Evolutionary conservation across 2,888 invertebrate genomes (phyloP), one percentile per base, ranked within the genome.

Genomic region (Pterostichus madidus): DNA sequence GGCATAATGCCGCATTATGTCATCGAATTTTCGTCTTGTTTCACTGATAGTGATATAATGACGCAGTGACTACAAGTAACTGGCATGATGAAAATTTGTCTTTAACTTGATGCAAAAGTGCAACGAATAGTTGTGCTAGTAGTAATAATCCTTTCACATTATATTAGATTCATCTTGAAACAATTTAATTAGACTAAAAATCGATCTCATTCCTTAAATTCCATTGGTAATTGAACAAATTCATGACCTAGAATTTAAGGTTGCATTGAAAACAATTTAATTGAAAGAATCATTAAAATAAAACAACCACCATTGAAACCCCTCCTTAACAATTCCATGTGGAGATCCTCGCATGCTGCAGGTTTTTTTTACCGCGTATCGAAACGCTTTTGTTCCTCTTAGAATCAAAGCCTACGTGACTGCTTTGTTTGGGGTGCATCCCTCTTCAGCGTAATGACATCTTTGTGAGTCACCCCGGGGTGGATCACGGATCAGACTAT

Each of bases 381-480:
- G 68, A 44, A 39, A 10, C 68, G 8, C 71, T 39, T 32, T 80
- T 80, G 80, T 80, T 80, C 71, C 35, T 17, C 24, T 10, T 17
- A 15, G 46, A 78, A 80, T 80, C 80, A 71, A 80, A 80, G 68
- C 80, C 53, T 56, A 80, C 68, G 80, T 80, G 80, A 73, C 68
- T 80, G 68, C 80, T 71, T 80, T 80, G 80, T 80, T 80, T 68
- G 75, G 73, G 75, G 81, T 75, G 81, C 81, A 81, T 73, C 81
- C 81, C 81, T 81, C 75, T 81, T 81, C 81, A 81, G 17, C 49
- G 75, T 81, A 81, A 81, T 81, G 81, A 81, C 81, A 81, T 81
- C 81, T 81, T 81, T 81, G 81, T 81, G 81, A 81, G 81, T 81
- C 81, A 81, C 75, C 81, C 52, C 15, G 49, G 61, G 78, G 52